Conservation (phyloP, 2,113 vertebrate species). For the Megalops atlanticus region DNA sequence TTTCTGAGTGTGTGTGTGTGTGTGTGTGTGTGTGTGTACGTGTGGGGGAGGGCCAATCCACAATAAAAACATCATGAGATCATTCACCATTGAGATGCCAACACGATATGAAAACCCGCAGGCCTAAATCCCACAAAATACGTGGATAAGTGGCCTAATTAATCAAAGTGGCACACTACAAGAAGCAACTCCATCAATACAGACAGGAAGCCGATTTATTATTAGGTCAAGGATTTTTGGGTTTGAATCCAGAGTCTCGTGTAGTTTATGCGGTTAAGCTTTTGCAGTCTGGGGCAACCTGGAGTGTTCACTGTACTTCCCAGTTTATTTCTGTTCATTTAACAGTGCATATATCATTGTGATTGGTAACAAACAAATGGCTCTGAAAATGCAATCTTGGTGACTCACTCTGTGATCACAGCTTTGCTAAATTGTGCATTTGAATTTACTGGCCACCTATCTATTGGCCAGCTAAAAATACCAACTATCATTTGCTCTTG, state of each 20-base stretch:
- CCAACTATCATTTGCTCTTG: neutral
- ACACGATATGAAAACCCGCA: slow-evolving; percentile 44
- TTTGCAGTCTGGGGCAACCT: too few relatives aligned
- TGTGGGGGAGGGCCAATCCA: slow-evolving; percentile 48
- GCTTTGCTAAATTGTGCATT: slow-evolving; percentile 69
- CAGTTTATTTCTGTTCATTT: too few relatives aligned
- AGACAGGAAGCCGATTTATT: too few relatives aligned
- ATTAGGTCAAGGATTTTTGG: too few relatives aligned
- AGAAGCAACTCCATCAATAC: neutral
- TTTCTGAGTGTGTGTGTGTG: slow-evolving; percentile 50
- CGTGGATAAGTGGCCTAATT: neutral
- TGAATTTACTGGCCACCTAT: slow-evolving; percentile 43
- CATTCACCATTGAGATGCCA: slow-evolving; percentile 56
- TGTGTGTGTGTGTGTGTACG: slow-evolving; percentile 36
- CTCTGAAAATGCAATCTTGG: slow-evolving; percentile 66
- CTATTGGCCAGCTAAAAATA: too few relatives aligned
- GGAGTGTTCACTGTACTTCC: too few relatives aligned
- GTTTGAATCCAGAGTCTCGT: too few relatives aligned
- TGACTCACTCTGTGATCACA: slow-evolving; percentile 53
- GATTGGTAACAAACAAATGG: slow-evolving; percentile 39
- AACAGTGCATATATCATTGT: neutral
- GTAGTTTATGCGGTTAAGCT: too few relatives aligned
- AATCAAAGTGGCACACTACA: neutral
- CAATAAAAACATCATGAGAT: slow-evolving; percentile 64
- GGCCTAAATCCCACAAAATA: neutral